Percentiles rank a stretch among this genome's conserved stretches.
phyloP scores from a whole-genome alignment of 2,113 vertebrate species.

The Serinus canaria region DNA sequence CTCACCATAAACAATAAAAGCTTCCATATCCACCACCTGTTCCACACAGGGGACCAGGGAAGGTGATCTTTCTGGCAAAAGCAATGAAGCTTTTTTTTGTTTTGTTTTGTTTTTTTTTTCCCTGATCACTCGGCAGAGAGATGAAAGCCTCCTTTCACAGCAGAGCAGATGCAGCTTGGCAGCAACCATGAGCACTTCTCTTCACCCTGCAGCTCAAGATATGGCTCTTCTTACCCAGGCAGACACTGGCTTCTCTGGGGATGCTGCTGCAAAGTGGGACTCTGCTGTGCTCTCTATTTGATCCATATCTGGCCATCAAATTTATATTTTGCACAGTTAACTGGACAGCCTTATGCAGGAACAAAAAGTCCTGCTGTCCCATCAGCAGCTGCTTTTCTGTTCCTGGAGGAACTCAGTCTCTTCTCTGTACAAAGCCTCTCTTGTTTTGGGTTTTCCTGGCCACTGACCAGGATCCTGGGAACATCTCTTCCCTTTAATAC shows the following conservation, averaged over 20 bases:
- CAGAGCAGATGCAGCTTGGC: not conserved
- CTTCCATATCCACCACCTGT: not conserved
- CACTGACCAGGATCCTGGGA: not conserved
- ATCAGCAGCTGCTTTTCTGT: not conserved
- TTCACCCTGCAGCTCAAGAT: not conserved
- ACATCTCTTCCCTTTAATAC: not conserved
- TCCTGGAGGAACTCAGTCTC: not conserved
- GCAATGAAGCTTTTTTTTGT: not conserved
- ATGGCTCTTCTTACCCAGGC: not conserved
- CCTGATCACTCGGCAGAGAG: not conserved
- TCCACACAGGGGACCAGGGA: not conserved
- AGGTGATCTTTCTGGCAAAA: not conserved
- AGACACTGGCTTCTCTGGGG: not conserved
- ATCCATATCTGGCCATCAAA: not conserved
- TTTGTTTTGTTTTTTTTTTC: not conserved
- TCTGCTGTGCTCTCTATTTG: not conserved
- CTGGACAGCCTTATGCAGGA: not conserved
- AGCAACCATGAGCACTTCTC: not conserved
- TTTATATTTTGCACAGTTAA: not conserved
- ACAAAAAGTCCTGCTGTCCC: not conserved
- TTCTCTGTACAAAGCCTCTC: not conserved
- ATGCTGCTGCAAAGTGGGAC: not conserved
- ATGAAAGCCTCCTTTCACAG: slow-evolving; percentile 3
- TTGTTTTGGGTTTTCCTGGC: not conserved
- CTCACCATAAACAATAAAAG: not conserved